Evolutionary conservation across 2,113 vertebrate genomes (phyloP), one percentile per base, ranked within the genome.

Genomic region (Garra rufa): DNA sequence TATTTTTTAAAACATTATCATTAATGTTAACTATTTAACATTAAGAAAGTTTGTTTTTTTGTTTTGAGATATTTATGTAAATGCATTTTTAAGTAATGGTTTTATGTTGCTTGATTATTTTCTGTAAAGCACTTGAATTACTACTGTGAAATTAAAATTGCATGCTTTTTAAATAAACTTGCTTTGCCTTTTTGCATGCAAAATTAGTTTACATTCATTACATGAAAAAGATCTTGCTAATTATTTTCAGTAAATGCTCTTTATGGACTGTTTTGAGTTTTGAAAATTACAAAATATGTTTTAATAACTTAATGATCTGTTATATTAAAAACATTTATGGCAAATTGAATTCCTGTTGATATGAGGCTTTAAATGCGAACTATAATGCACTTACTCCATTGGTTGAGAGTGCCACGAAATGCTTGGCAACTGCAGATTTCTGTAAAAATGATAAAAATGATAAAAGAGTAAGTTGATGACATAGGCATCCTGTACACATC

Each of bases 371-470:
- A 10, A 30, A 38, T 21, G 14, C 38, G 38, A 21, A 21, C 3
- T 21, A 61, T 28, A 26, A 30, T 69, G 4, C 87, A 96, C 98
- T 97, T 84, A 99, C 98, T 24, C 92, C 95, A 81, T 99, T 99
- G 88, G 98, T 99, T 78, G 98, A 99, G 83, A 99, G 95, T n/a
- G 98, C 98, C 34, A 96, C 97, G 24, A 99, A 99, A 83, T 99
- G 98, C 92, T 99, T 99, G 83, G 98, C 97, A 1, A 99, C 98
- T 38, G 96, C 90, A 85, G 97, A 93, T 87, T 95, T 90, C 98
- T 99, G 87, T 78, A 86, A 93, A 78, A 82, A 84, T 91, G 10
- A 28, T 78, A 76, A 89, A 63, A 78, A 26, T 1, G 14, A 13
- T 14, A 48, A 13, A 46, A n/a, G 11, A 15, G 28, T 69, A 4